Conservation (phyloP, 2,888 invertebrate genomes). For the Dione vanillae region DNA sequence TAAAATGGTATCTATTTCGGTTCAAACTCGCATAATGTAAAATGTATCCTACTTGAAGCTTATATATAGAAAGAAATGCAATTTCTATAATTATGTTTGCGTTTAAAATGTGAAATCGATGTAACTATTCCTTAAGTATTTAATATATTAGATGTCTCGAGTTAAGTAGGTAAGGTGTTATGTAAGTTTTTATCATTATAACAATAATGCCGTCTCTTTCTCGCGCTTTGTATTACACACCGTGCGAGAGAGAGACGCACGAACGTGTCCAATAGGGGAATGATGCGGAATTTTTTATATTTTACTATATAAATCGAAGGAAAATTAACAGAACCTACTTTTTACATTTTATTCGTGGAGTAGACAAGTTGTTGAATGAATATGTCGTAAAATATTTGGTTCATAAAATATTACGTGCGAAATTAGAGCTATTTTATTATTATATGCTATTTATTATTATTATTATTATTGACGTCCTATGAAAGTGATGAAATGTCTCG, state of each 20-base stretch:
- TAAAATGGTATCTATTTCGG: conserved; percentile 24
- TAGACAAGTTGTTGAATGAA: conserved; percentile 13
- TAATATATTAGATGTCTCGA: conserved; percentile 80
- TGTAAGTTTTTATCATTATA: conserved; percentile 80
- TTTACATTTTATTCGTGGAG: conserved; percentile 11
- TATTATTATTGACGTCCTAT: too few relatives aligned
- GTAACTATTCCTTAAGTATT: conserved; percentile 78
- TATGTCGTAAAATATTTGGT: background rate
- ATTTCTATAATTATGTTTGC: conserved; percentile 58
- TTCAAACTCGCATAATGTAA: conserved; percentile 36
- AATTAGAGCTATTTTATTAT: too few relatives aligned
- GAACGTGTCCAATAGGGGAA: conserved; percentile 81
- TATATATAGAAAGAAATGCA: conserved; percentile 46
- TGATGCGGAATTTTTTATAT: conserved; percentile 81
- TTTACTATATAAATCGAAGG: conserved; percentile 82
- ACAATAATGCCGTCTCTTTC: conserved; percentile 64
- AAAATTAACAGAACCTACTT: conserved; percentile 69
- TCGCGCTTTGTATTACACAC: conserved; percentile 50
- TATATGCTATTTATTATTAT: too few relatives aligned
- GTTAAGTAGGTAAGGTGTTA: conserved; percentile 77
- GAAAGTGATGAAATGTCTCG: too few relatives aligned
- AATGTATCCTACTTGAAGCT: conserved; percentile 45
- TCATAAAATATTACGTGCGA: too few relatives aligned
- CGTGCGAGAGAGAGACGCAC: conserved; percentile 58
- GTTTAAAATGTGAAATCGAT: conserved; percentile 59